Evolutionary conservation across 2,888 invertebrate genomes (phyloP), one percentile per base, ranked within the genome.

Genomic region (Psylliodes chrysocephalus): DNA sequence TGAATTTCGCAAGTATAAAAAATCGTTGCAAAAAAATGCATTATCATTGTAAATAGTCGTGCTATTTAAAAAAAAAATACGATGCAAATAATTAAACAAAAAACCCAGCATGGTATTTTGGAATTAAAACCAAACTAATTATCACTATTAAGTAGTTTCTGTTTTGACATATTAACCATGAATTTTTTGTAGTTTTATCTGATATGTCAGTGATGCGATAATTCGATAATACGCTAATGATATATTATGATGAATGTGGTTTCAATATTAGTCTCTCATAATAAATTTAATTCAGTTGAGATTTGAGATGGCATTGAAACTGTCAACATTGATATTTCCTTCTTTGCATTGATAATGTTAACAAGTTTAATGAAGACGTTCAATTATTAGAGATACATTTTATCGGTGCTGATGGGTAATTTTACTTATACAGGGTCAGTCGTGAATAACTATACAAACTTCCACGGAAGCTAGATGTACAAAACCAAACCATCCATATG

Each of bases 291-390:
- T 22, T 22, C 6, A 6, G 22, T 22, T 22, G 22, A 22, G n/a
- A n/a, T n/a, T n/a, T n/a, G n/a, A 22, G 22, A n/a, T 22, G 22
- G 22, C 22, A 22, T 22, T 22, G 22, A 22, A 22, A 14, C 25
- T 30, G 49, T 28, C 49, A 49, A 7, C 10, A 2, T 10, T 19
- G 30, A 30, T 28, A 49, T 30, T 49, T 49, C 30, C 28, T 49
- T 49, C 49, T 49, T 15, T 22, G 3, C n/a, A 6, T n/a, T n/a
- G 49, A 49, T 49, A 49, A 49, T 49, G 49, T 49, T 49, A 49
- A 49, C 49, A 25, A 47, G 47, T 47, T 47, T 47, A 47, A 47
- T 47, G 47, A 47, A 47, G 47, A 47, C 47, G 25, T 47, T n/a
- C n/a, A n/a, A n/a, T n/a, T n/a, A n/a, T n/a, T n/a, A n/a, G n/a